Conservation (phyloP, 2,797 vertebrate genomes). For the Ctenopoma kingsleyae region DNA sequence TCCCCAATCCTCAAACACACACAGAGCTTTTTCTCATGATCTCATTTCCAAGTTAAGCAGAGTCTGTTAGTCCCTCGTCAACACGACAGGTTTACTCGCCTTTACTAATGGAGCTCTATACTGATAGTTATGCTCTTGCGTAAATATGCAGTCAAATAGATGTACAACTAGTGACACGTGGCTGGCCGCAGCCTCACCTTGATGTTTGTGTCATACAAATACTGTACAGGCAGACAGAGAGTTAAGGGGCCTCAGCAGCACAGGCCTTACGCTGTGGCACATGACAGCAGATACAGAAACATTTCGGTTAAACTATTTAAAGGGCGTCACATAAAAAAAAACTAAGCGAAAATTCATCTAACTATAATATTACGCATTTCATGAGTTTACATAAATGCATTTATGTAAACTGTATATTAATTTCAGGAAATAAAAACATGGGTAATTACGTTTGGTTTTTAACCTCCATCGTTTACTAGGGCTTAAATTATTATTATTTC, state of each 20-base stretch:
- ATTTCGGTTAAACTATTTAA: not conserved
- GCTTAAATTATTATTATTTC: not conserved
- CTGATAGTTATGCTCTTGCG: slow-evolving; percentile 86
- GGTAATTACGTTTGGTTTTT: not conserved
- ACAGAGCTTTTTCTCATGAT: slow-evolving; percentile 74
- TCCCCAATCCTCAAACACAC: slow-evolving; percentile 78
- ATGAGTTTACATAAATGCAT: not conserved
- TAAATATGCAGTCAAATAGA: slow-evolving; percentile 88
- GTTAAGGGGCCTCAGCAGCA: slow-evolving; percentile 33
- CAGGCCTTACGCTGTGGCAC: not conserved
- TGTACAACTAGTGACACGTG: slow-evolving; percentile 83
- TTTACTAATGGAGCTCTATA: slow-evolving; percentile 83
- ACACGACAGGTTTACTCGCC: slow-evolving; percentile 84
- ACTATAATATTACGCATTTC: fast-evolving
- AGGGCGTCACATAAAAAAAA: not conserved
- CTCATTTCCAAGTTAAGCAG: slow-evolving; percentile 86
- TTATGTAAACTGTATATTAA: not conserved
- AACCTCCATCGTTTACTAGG: not conserved
- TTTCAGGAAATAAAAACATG: not conserved
- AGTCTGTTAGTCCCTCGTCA: slow-evolving; percentile 84
- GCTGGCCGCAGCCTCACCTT: slow-evolving; percentile 78
- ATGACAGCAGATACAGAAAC: not conserved
- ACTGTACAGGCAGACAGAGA: slow-evolving; percentile 58
- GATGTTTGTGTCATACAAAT: slow-evolving; percentile 80
- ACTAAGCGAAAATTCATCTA: not conserved